Evolutionary conservation across 2,113 vertebrate genomes (phyloP).

Genomic region (Acanthisitta chloris): DNA sequence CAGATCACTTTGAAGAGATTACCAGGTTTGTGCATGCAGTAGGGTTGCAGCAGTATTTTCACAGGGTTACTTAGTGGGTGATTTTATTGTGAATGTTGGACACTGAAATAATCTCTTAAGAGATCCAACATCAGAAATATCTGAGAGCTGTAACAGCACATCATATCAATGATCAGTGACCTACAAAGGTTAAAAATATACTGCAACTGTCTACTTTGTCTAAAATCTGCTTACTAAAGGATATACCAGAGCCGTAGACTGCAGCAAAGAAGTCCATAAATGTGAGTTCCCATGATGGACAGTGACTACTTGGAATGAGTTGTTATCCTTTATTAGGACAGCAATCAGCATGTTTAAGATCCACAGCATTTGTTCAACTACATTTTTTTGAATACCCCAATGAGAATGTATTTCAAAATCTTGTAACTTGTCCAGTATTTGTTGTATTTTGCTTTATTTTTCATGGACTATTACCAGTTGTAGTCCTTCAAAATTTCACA

Average conservation of each 20-base stretch:
- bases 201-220: neutral
- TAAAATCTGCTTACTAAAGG: slow-evolving; percentile 15
- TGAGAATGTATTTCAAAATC: neutral
- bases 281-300: neutral
- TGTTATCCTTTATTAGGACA: neutral
- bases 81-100: neutral
- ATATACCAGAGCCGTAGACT: neutral
- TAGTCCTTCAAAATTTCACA: neutral
- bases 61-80: neutral
- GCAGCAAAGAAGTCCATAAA: neutral
- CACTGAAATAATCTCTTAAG: neutral
- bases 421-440: neutral
- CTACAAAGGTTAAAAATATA: neutral
- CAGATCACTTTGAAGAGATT: neutral
- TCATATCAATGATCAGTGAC: neutral
- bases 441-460: neutral
- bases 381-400: neutral
- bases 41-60: neutral
- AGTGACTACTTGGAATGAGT: neutral
- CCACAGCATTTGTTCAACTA: neutral
- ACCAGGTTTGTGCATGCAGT: neutral
- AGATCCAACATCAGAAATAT: neutral
- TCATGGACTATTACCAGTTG: neutral
- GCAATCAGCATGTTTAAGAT: neutral
- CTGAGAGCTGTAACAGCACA: neutral